Evolutionary conservation across 2,797 vertebrate genomes (phyloP).

Genomic region (Pantherophis alleghaniensis): DNA sequence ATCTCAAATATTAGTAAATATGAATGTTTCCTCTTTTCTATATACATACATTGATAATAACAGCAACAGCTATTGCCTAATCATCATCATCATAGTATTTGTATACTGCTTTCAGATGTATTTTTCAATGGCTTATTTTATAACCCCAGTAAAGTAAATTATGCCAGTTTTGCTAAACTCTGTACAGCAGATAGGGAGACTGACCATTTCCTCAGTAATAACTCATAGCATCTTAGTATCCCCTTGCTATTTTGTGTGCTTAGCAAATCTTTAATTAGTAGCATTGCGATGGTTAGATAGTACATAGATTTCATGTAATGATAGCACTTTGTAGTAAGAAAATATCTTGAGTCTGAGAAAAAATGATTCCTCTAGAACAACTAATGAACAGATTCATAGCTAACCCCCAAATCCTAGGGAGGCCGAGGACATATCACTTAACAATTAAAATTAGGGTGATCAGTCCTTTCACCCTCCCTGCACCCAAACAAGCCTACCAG

Average conservation of each 20-base stretch:
- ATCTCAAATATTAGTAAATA: not conserved
- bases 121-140: not conserved
- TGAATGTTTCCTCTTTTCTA: not conserved
- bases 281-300: not conserved
- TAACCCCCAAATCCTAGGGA: not conserved
- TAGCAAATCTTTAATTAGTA: not conserved
- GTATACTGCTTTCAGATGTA: not conserved
- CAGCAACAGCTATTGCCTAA: not conserved
- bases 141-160: not conserved
- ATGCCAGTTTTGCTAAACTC: not conserved
- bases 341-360: not conserved
- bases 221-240: not conserved
- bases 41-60: not conserved
- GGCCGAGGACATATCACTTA: not conserved
- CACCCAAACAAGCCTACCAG: not conserved
- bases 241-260: not conserved
- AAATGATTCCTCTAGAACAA: not conserved
- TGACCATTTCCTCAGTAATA: not conserved
- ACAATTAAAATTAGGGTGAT: not conserved
- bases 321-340: not conserved
- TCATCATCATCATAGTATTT: not conserved
- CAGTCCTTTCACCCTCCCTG: not conserved
- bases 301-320: not conserved
- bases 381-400: not conserved
- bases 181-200: not conserved